Conservation (phyloP, 2,888 invertebrate genomes). For the Achlya flavicornis region DNA sequence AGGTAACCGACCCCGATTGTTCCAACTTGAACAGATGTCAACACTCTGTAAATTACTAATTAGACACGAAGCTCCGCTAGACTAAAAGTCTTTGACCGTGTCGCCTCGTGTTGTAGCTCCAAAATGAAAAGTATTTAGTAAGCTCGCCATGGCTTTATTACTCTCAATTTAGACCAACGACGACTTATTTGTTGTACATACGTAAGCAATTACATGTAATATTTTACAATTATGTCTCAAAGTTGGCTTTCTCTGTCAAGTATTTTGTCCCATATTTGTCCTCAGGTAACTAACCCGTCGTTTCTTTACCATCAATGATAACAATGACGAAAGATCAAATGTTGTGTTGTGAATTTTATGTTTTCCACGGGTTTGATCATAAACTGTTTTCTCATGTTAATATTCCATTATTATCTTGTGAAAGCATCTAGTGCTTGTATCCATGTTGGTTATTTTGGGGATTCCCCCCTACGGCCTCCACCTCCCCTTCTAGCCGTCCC, state of each 20-base stretch:
- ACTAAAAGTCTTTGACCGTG: constrained; percentile 27
- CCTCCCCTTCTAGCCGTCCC: too few relatives aligned
- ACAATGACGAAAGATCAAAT: too few relatives aligned
- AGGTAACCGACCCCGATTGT: constrained; percentile 7
- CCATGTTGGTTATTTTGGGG: too few relatives aligned
- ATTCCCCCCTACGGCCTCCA: too few relatives aligned
- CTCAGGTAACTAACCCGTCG: too few relatives aligned
- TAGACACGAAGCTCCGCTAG: constrained; percentile 35
- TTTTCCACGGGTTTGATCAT: too few relatives aligned
- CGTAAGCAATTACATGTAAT: not conserved
- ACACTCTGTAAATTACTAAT: constrained; percentile 50
- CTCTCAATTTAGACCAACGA: constrained; percentile 33
- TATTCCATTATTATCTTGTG: too few relatives aligned
- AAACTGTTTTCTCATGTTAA: too few relatives aligned
- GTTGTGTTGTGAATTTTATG: too few relatives aligned
- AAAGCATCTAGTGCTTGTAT: too few relatives aligned
- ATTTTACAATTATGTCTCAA: not conserved
- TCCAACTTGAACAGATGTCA: constrained; percentile 35
- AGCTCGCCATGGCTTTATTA: constrained; percentile 31
- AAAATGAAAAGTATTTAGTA: constrained; percentile 19
- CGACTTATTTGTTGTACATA: constrained; percentile 9
- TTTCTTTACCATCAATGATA: too few relatives aligned
- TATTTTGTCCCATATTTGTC: not conserved
- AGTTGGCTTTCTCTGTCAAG: not conserved
- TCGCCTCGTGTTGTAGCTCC: constrained; percentile 4